Evolutionary conservation across 2,888 invertebrate species (phyloP), one percentile per base, ranked within the genome.

Genomic region (Cistogaster globosa): DNA sequence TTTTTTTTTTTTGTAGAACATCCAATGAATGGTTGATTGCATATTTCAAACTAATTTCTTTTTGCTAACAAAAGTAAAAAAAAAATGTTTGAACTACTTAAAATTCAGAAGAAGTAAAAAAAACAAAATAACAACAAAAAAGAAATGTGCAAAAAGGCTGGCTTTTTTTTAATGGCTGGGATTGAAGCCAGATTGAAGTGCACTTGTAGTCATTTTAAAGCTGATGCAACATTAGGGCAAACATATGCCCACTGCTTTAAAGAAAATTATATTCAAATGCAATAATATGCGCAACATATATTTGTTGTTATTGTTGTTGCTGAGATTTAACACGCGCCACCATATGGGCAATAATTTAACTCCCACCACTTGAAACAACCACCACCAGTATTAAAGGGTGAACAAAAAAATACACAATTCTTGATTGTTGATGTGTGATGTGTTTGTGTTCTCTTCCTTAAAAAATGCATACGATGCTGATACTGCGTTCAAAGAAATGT

Each of bases 1-100:
- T 51, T 77, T 26, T 57, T 71, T 32, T 69, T 58, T 76, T 60
- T 51, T 77, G 16, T 68, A 20, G 42, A 32, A 71, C 74, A 78
- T 42, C 55, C 60, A 79, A 84, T 82, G 83, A 79, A 84, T 82
- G 83, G 81, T 75, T 86, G 81, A 87, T 87, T 88, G 88, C 86
- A 87, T 88, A 87, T 87, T 87, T 82, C 82, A 87, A 88, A 85
- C 83, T 82, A 80, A 87, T 84, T 87, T 84, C 53, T 83, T 83
- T 77, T 83, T 79, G 77, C 71, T 55, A 72, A 82, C 85, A 82
- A 71, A 78, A 85, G 85, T 67, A 42, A 42, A 42, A 38, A 72
- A 58, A 71, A 84, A 75, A 75, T 71, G 71, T 71, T 71, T 82
- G 75, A 82, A 85, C 82, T 82, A 85, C 78, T 85, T 82, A 75